A percentile compares a stretch with the other conserved stretches of the same genome.
Evolutionary conservation across 2,113 vertebrate species (phyloP).

Genomic region (Calyptomena viridis): DNA sequence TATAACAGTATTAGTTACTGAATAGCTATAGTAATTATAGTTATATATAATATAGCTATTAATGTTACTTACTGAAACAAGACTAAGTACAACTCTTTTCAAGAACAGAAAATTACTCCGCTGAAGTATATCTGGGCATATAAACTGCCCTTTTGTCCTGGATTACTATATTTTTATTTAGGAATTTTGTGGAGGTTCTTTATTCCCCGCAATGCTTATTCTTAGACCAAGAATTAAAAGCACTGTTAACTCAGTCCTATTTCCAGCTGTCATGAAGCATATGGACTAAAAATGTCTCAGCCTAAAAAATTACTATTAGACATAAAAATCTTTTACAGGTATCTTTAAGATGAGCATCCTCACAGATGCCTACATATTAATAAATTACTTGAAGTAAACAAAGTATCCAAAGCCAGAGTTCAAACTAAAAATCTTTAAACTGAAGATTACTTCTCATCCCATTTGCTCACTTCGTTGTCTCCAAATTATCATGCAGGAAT

Average conservation of each 20-base stretch:
- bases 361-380: not conserved
- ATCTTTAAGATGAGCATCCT: not conserved
- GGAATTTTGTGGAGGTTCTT: not conserved
- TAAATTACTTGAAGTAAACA: not conserved
- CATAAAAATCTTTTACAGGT: not conserved
- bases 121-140: not conserved
- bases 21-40: too few species aligned
- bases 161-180: not conserved
- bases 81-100: not conserved
- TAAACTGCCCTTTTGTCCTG: not conserved
- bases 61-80: not conserved
- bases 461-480: not conserved
- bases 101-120: not conserved
- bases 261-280: not conserved
- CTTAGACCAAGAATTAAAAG: not conserved
- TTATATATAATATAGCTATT: too few species aligned
- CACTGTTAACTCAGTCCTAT: not conserved
- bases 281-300: not conserved
- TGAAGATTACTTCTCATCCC: not conserved
- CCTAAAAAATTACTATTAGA: not conserved
- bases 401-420: not conserved
- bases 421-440: not conserved
- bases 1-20: not conserved
- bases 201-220: not conserved
- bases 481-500: not conserved